A percentile compares a stretch with the other conserved stretches of the same genome.
Conservation (phyloP, 2,113 vertebrate genomes). For the Regulus satrapa region DNA sequence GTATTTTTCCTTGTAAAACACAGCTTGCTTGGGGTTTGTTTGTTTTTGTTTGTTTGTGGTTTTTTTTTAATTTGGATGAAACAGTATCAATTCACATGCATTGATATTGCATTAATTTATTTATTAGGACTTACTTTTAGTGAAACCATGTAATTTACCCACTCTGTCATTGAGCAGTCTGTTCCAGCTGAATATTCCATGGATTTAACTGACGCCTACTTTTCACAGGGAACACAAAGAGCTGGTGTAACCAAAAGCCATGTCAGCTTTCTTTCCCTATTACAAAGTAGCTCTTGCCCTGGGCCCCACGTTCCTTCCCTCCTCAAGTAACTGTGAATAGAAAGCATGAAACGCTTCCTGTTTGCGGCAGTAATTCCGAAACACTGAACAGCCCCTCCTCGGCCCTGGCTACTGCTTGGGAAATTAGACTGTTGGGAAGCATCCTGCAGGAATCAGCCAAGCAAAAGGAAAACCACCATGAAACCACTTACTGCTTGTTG, state of each 20-base stretch:
- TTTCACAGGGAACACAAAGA: not conserved
- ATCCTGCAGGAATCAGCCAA: not conserved
- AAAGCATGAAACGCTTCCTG: slow-evolving; percentile 59
- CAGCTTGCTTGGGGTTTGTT: not conserved
- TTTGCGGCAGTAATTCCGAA: slow-evolving; percentile 28
- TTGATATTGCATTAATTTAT: not conserved
- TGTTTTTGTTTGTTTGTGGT: too few species aligned
- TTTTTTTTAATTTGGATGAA: not conserved
- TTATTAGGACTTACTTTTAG: not conserved
- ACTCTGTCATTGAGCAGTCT: not conserved
- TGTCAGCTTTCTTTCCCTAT: slow-evolving; percentile 2
- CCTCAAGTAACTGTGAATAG: slow-evolving; percentile 51
- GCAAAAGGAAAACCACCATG: not conserved
- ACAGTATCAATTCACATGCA: not conserved
- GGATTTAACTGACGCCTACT: not conserved
- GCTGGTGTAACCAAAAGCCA: not conserved
- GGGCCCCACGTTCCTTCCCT: slow-evolving; percentile 54
- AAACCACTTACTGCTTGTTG: not conserved
- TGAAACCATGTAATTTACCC: not conserved
- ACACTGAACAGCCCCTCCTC: not conserved
- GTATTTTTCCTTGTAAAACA: not conserved
- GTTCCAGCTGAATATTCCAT: not conserved
- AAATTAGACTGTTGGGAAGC: slow-evolving; percentile 10
- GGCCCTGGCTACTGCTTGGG: not conserved
- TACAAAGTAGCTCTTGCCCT: slow-evolving; percentile 43